Percentiles rank a stretch among this genome's conserved stretches.
Evolutionary conservation across 1,140 invertebrate genomes (phyloP).

Genomic region (Stegodyphus dumicola): DNA sequence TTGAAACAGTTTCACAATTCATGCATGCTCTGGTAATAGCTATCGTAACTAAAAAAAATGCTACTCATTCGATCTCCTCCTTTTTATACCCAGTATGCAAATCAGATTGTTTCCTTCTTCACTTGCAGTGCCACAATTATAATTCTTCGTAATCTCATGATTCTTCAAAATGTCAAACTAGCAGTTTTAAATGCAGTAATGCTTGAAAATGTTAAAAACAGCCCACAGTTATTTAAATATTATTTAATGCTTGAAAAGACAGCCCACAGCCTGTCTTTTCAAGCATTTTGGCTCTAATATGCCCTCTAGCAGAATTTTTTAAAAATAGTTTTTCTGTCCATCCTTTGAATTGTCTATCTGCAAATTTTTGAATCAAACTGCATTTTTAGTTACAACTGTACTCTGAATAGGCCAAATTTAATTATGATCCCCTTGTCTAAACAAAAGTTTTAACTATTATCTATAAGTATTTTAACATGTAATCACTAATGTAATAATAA

Average conservation of each 20-base stretch:
- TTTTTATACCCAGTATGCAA: not conserved
- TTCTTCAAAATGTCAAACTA: not conserved
- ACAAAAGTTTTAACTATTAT: too few species aligned
- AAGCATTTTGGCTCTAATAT: not conserved
- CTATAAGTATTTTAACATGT: too few species aligned
- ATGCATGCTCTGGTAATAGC: not conserved
- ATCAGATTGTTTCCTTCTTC: not conserved
- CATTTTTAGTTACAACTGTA: not conserved
- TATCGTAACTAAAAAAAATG: not conserved
- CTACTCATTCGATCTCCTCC: not conserved
- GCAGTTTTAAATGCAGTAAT: not conserved
- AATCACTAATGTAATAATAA: too few species aligned
- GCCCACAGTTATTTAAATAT: not conserved
- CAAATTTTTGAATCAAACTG: not conserved
- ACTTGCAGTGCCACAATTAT: not conserved
- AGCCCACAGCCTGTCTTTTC: not conserved
- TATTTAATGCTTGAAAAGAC: not conserved
- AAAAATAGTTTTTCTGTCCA: not conserved
- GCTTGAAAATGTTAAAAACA: too few species aligned
- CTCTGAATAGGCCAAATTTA: not conserved
- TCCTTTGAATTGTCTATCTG: not conserved
- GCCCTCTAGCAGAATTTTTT: not conserved
- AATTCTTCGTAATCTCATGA: not conserved
- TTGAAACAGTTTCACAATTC: not conserved
- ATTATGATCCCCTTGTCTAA: not conserved